A percentile compares a stretch with the other conserved stretches of the same genome.
Conservation (phyloP, 2,888 invertebrate genomes). For the Isotomurus palustris region DNA sequence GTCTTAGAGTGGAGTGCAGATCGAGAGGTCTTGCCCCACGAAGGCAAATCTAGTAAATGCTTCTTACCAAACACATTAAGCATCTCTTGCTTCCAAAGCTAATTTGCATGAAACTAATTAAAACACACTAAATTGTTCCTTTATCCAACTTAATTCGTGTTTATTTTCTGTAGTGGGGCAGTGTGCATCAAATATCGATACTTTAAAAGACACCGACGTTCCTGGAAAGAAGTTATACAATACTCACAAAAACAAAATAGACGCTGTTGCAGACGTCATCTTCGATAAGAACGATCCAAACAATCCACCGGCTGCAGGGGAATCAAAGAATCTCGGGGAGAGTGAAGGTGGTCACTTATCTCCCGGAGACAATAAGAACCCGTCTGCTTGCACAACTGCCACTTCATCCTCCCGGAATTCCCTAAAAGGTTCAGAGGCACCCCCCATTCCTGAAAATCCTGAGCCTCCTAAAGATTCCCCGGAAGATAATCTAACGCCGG, state of each 20-base stretch:
- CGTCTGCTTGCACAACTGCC: conserved; percentile 25
- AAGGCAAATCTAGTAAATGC: too few species aligned
- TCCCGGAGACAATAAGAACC: conserved; percentile 19
- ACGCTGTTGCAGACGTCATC: conserved; percentile 26
- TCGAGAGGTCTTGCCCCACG: too few species aligned
- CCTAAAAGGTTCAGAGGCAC: neutral
- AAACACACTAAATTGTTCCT: too few species aligned
- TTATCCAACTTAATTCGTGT: too few species aligned
- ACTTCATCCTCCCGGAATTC: conserved; percentile 1
- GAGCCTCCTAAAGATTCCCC: neutral
- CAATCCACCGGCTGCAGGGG: neutral
- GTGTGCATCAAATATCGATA: conserved; percentile 32
- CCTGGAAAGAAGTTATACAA: conserved; percentile 34
- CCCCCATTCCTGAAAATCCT: neutral
- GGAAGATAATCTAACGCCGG: neutral
- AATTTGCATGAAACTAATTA: too few species aligned
- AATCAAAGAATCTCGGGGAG: neutral
- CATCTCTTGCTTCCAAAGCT: too few species aligned
- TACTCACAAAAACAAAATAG: conserved; percentile 33
- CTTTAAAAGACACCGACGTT: conserved; percentile 22
- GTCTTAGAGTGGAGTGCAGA: too few species aligned
- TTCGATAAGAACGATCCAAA: conserved; percentile 15
- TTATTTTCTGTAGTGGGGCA: conserved; percentile 41
- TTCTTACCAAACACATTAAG: too few species aligned
- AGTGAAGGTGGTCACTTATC: conserved; percentile 11